phyloP scores from a whole-genome alignment of 2,113 vertebrate genomes.

The Andinoacara biseriatus region DNA sequence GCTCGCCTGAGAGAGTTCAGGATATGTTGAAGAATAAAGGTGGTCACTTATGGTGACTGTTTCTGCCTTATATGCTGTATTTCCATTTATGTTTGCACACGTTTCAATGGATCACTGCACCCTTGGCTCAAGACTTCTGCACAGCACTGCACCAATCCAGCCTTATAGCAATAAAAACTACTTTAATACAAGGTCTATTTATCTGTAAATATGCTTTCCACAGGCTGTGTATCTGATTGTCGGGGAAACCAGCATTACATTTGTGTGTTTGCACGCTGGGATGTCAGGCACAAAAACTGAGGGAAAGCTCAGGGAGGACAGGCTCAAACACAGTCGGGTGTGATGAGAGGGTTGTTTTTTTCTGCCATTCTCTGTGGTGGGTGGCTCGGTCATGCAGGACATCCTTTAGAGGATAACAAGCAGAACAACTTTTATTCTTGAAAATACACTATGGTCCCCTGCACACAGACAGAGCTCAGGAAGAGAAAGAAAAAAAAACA shows the following conservation, averaged over 20 bases:
- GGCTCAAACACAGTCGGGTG: slow-evolving; percentile 23
- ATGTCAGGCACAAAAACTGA: slow-evolving; percentile 9
- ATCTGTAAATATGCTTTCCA: background rate
- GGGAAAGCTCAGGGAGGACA: background rate
- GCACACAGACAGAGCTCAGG: slow-evolving; percentile 25
- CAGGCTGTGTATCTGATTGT: background rate
- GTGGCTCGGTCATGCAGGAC: slow-evolving; percentile 58
- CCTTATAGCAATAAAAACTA: background rate
- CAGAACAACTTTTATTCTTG: slow-evolving; percentile 44
- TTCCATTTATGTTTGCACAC: background rate
- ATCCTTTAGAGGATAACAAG: slow-evolving; percentile 44
- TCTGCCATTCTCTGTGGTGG: slow-evolving; percentile 48
- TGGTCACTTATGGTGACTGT: background rate
- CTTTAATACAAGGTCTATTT: background rate
- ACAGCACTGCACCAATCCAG: background rate
- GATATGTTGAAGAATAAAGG: background rate
- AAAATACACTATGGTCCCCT: slow-evolving; percentile 14
- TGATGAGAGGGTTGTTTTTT: slow-evolving; percentile 37
- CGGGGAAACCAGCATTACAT: background rate
- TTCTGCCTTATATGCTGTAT: background rate
- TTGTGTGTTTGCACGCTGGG: slow-evolving; percentile 5
- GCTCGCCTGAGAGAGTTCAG: background rate
- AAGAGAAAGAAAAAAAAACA: background rate
- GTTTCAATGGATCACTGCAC: too few relatives aligned
- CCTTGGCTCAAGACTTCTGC: background rate